These are phyloP conservation scores for Anableps anableps DNA, from an alignment of 2,797 vertebrate genomes.

Conservation along the genomic window DNA sequence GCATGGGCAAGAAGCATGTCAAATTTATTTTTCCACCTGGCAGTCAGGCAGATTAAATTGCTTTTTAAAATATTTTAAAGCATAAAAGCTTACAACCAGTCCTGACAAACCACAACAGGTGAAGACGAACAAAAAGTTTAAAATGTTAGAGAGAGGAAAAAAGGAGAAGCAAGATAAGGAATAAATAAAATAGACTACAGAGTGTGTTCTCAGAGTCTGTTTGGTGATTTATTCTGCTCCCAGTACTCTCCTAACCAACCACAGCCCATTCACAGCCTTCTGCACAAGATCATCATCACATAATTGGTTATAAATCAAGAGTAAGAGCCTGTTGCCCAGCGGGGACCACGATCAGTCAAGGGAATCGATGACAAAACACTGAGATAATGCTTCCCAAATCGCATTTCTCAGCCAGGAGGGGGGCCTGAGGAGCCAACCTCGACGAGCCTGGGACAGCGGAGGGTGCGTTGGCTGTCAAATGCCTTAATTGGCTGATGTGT, in stretches of 20 bases:
- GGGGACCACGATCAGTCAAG: conserved; percentile 65
- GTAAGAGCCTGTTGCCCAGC: conserved; percentile 50
- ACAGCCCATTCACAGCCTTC: conserved; percentile 47
- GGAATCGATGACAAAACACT: conserved; percentile 65
- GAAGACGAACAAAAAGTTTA: conserved; percentile 10
- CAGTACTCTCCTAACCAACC: conserved; percentile 37
- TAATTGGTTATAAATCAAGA: conserved; percentile 79
- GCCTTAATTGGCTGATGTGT: conserved; percentile 65
- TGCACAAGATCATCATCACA: conserved; percentile 67
- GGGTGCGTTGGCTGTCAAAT: conserved; percentile 45
- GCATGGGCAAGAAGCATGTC: conserved; percentile 7
- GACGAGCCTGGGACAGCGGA: conserved; percentile 5
- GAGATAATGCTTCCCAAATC: conserved; percentile 64
- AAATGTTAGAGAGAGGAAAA: background rate
- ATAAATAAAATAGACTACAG: conserved; percentile 10
- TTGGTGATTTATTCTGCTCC: conserved; percentile 56
- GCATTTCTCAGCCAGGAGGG: conserved; percentile 38
- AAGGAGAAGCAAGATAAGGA: background rate
- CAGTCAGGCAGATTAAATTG: background rate
- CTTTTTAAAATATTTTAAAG: conserved; percentile 13
- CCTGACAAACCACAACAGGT: conserved; percentile 12
- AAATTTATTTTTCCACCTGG: conserved; percentile 14
- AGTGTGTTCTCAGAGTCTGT: conserved; percentile 6
- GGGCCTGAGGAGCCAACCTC: conserved; percentile 14
- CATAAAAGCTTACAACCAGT: conserved; percentile 12